A percentile compares a stretch with the other conserved stretches of the same genome.
phyloP scores from a whole-genome alignment of 2,888 invertebrate species.

The Callimorpha dominula region DNA sequence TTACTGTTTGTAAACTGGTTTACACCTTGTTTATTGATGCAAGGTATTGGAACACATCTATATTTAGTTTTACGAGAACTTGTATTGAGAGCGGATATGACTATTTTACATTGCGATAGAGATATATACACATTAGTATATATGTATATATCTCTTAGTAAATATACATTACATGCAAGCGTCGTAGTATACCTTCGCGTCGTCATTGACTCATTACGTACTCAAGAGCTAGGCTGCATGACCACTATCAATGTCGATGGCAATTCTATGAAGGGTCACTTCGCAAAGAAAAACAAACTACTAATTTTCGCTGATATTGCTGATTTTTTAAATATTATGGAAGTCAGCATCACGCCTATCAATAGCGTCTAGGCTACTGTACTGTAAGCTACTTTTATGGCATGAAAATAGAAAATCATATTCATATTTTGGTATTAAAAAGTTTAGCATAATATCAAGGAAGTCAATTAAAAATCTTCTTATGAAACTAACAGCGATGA shows the following conservation, averaged over 20 bases:
- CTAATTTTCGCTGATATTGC: too few relatives aligned
- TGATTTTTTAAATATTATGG: too few relatives aligned
- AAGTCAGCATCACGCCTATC: neutral
- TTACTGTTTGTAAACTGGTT: slow-evolving; percentile 58
- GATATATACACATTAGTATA: neutral
- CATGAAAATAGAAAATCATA: neutral
- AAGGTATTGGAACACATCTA: neutral
- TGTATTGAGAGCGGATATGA: neutral
- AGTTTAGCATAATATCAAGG: neutral
- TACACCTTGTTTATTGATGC: slow-evolving; percentile 32
- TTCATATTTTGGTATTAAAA: neutral
- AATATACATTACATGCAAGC: neutral
- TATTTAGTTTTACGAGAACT: neutral
- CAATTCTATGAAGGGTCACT: too few relatives aligned
- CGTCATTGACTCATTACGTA: neutral
- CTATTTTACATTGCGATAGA: neutral
- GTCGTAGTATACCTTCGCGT: neutral
- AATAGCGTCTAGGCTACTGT: neutral
- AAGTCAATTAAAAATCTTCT: neutral
- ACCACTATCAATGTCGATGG: too few relatives aligned
- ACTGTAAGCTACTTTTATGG: neutral
- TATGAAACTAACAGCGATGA: neutral
- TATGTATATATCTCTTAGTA: neutral
- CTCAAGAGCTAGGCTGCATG: neutral
- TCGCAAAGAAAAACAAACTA: too few relatives aligned